These are phyloP conservation scores for Hyles lineata DNA, from an alignment of 2,888 invertebrate genomes.

Conservation along the genomic window DNA sequence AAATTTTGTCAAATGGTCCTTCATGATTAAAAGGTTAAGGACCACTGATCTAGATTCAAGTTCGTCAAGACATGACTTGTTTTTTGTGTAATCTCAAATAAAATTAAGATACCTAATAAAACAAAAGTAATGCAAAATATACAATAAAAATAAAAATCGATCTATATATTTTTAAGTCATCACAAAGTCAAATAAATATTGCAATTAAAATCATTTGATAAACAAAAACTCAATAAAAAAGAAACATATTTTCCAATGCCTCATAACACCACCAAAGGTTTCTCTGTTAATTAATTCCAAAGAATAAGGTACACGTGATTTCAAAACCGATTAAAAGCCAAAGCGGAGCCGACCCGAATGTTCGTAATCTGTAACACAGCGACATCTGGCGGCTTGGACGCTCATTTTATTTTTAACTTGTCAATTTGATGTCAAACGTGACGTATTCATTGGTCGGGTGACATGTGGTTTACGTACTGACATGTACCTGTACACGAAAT, in stretches of 20 bases:
- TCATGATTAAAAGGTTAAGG: no score
- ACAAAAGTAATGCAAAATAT: no score
- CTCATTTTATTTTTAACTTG: constrained; percentile 29
- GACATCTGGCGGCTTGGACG: constrained; percentile 28
- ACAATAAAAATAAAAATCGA: no score
- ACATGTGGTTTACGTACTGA: constrained; percentile 38
- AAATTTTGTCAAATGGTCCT: no score
- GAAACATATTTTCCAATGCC: not conserved
- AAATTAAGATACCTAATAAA: no score
- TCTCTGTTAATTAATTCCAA: constrained; percentile 8
- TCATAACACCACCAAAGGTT: constrained; percentile 1
- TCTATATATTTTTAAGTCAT: no score
- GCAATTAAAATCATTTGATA: not conserved
- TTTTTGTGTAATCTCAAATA: no score
- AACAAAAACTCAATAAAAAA: not conserved
- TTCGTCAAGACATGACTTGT: no score
- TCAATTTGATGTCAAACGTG: constrained; percentile 28
- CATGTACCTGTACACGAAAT: not conserved
- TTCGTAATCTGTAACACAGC: constrained; percentile 31
- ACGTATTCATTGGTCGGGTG: constrained; percentile 39
- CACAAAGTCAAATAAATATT: no score
- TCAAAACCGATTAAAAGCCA: constrained; percentile 25
- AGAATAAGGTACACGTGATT: constrained; percentile 22
- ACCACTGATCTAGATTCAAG: no score
- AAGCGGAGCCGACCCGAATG: constrained; percentile 28